A percentile compares a stretch with the other conserved stretches of the same genome.
Evolutionary conservation across 2,113 vertebrate genomes (phyloP).

Genomic region (Speoplatyrhinus poulsoni): DNA sequence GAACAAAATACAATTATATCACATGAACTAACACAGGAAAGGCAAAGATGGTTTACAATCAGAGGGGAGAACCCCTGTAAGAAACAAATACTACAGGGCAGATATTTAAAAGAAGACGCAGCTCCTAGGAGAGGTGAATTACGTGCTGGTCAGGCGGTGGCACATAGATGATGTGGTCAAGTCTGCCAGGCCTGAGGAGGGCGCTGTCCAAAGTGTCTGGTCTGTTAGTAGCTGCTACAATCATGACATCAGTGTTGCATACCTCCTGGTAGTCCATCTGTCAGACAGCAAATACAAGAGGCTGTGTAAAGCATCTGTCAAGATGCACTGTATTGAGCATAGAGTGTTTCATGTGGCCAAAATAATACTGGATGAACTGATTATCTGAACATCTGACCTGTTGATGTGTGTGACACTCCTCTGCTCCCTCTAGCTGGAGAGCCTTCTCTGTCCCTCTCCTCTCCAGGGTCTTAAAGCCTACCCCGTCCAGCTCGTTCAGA

Average conservation of each 20-base stretch:
- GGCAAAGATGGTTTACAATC: too few species aligned
- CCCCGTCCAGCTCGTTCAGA: constrained; percentile 92
- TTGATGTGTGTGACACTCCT: constrained; percentile 58
- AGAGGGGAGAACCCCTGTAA: too few species aligned
- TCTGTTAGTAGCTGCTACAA: constrained; percentile 93
- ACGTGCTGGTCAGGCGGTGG: constrained; percentile 91
- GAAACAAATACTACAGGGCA: too few species aligned
- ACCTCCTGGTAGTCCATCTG: constrained; percentile 84
- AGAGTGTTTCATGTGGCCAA: neutral
- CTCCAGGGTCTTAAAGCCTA: constrained; percentile 85
- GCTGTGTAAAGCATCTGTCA: neutral
- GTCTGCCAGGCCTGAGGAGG: constrained; percentile 88
- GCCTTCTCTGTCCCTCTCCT: constrained; percentile 78
- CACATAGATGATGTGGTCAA: constrained; percentile 90
- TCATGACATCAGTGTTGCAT: constrained; percentile 84
- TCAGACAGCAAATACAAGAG: constrained; percentile 9
- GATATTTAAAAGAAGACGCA: too few species aligned
- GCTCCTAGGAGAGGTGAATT: neutral
- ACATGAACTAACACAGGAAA: too few species aligned
- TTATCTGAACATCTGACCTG: constrained; percentile 61
- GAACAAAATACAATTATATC: too few species aligned
- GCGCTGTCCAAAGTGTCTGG: constrained; percentile 90
- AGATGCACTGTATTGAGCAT: neutral
- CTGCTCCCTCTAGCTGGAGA: constrained; percentile 67
- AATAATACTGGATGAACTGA: neutral